phyloP scores from a whole-genome alignment of 2,888 invertebrate species.

The Theretra japonica region DNA sequence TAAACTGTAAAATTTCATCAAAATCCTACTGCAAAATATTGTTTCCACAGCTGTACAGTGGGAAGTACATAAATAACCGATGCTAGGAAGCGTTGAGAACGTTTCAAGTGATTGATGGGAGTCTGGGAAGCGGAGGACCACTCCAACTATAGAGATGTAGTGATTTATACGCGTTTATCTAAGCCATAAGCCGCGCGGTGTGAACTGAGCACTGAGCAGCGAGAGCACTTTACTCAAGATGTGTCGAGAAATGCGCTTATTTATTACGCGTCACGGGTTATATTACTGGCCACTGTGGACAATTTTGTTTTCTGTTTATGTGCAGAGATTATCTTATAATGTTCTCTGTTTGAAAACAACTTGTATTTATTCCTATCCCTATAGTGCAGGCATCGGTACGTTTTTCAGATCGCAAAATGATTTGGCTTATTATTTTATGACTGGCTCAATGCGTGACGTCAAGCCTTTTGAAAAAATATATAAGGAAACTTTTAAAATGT shows the following conservation, averaged over 20 bases:
- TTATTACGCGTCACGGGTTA: neutral
- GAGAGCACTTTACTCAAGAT: conserved; percentile 3
- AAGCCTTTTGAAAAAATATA: too few species aligned
- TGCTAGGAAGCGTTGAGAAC: conserved; percentile 19
- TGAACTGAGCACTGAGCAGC: conserved; percentile 10
- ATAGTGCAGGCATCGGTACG: neutral
- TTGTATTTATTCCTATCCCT: neutral
- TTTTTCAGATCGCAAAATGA: neutral
- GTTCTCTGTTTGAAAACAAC: neutral
- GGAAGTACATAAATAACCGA: conserved; percentile 7
- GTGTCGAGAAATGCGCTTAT: conserved; percentile 4
- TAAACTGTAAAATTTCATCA: neutral
- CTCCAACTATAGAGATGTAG: conserved; percentile 9
- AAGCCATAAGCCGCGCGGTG: conserved; percentile 8
- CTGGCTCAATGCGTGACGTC: too few species aligned
- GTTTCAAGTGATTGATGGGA: conserved; percentile 20
- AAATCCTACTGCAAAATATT: neutral
- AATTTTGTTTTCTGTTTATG: too few species aligned
- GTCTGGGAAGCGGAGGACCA: conserved; percentile 14
- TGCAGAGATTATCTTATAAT: neutral
- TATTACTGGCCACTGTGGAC: neutral
- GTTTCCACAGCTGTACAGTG: neutral
- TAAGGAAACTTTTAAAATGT: too few species aligned
- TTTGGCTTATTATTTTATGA: neutral
- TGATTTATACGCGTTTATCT: conserved; percentile 20